Evolutionary conservation across 2,797 vertebrate genomes (phyloP).

Genomic region (Rhodeus uyekii): DNA sequence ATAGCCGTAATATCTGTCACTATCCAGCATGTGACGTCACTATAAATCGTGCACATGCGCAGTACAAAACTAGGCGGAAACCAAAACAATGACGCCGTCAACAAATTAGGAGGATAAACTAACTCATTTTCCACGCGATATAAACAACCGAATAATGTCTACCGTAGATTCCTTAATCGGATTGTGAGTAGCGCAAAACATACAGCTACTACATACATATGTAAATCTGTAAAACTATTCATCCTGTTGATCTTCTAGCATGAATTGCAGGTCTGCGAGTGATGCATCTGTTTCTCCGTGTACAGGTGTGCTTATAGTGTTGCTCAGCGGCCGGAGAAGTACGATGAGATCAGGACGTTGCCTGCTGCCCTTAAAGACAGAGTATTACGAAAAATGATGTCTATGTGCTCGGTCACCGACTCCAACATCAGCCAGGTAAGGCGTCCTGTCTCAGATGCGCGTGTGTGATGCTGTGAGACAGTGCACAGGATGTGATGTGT

Average conservation of each 20-base stretch:
- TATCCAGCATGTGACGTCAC: too few species aligned
- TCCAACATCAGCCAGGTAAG: conserved; percentile 84
- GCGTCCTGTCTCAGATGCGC: background rate
- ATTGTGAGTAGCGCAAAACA: conserved; percentile 52
- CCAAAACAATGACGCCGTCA: too few species aligned
- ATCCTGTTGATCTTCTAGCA: background rate
- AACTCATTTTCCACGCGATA: background rate
- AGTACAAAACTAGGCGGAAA: too few species aligned
- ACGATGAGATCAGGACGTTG: conserved; percentile 76
- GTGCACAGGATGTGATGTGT: background rate
- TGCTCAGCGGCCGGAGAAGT: conserved; percentile 74
- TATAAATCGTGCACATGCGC: too few species aligned
- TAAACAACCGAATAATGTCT: conserved; percentile 4
- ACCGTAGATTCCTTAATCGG: conserved; percentile 53
- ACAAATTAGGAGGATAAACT: background rate
- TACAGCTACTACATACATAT: background rate
- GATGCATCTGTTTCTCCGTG: background rate
- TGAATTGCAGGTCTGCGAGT: background rate
- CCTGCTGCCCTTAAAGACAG: conserved; percentile 84
- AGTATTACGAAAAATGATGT: conserved; percentile 80
- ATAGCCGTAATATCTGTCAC: too few species aligned
- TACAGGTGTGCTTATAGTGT: conserved; percentile 77
- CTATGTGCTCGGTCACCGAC: conserved; percentile 79
- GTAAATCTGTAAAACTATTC: background rate
- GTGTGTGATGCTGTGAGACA: background rate